Percentiles rank a stretch among this genome's conserved stretches.
Evolutionary conservation across 2,888 invertebrate genomes (phyloP).

Genomic region (Cheilosia urbana): DNA sequence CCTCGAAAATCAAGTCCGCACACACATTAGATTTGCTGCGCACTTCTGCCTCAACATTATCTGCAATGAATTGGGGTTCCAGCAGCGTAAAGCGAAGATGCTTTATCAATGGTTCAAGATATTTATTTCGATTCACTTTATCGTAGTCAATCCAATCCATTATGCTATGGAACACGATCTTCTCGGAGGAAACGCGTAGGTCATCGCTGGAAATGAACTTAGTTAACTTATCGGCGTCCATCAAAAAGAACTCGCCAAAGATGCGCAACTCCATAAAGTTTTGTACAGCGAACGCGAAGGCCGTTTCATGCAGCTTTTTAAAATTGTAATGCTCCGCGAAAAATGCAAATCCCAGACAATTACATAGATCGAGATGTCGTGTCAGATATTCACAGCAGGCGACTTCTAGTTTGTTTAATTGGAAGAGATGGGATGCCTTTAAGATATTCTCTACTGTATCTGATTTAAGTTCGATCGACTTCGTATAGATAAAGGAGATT

Average conservation of each 20-base stretch:
- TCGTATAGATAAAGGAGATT: not conserved
- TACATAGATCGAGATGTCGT: not conserved
- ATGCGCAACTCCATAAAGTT: not conserved
- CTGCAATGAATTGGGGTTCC: not conserved
- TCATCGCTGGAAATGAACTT: not conserved
- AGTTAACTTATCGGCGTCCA: not conserved
- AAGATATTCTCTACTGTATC: not conserved
- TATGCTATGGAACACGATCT: not conserved
- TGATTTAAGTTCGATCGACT: not conserved
- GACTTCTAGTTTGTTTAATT: not conserved
- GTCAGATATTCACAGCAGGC: not conserved
- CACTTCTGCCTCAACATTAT: not conserved
- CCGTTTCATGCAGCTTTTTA: not conserved
- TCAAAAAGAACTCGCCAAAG: not conserved
- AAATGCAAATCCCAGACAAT: not conserved
- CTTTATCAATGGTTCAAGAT: not conserved
- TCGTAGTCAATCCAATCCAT: not conserved
- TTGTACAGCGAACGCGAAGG: not conserved
- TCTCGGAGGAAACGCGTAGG: not conserved
- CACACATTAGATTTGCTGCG: not conserved
- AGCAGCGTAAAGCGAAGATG: not conserved
- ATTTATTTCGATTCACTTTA: not conserved
- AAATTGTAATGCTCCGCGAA: not conserved
- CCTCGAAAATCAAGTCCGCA: not conserved
- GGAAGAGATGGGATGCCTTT: not conserved